Evolutionary conservation across 2,888 invertebrate genomes (phyloP), one percentile per base, ranked within the genome.

Genomic region (Cephonodes hylas): DNA sequence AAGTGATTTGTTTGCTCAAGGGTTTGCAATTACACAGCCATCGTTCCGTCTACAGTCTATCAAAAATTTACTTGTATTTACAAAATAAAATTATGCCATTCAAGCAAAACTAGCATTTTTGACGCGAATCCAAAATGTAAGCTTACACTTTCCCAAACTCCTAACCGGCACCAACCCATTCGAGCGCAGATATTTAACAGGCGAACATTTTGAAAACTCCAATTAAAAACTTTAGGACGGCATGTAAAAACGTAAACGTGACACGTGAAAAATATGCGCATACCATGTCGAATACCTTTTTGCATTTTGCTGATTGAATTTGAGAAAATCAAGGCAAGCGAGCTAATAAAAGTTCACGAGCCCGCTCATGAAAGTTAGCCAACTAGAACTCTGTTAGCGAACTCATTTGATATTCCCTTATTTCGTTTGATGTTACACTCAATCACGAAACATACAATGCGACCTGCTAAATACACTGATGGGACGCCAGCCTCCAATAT

Each of bases 341-440:
- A 59, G 63, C 66, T 71, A 64, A 48, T 27, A 25, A 72, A 76
- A 77, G 67, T 76, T 42, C 46, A 44, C n/a, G 61, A 66, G 64
- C 61, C 53, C 57, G 60, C 66, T 69, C 57, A 63, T 64, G 63
- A 68, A 74, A 77, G 74, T 76, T 73, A 64, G 63, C 64, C 63
- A 60, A 69, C 65, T 66, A 64, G 61, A 74, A 76, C 66, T 73
- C 66, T 66, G 73, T 74, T 75, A 68, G 65, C 60, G 46, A 76
- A 69, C 77, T 81, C 76, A 77, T 78, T 78, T 71, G 59, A 71
- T 72, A 80, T 80, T 77, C 77, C 63, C 64, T 73, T 73, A 53
- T 42, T 59, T 34, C 10, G 46, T 27, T 59, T 46, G 38, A 42
- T 46, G 20, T 25, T 59, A 48, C 70, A 67, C 65, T 67, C 69